A percentile compares a stretch with the other conserved stretches of the same genome.
These are phyloP conservation scores for Elegia similella DNA, from an alignment of 2,888 invertebrate genomes.

Conservation along the genomic window DNA sequence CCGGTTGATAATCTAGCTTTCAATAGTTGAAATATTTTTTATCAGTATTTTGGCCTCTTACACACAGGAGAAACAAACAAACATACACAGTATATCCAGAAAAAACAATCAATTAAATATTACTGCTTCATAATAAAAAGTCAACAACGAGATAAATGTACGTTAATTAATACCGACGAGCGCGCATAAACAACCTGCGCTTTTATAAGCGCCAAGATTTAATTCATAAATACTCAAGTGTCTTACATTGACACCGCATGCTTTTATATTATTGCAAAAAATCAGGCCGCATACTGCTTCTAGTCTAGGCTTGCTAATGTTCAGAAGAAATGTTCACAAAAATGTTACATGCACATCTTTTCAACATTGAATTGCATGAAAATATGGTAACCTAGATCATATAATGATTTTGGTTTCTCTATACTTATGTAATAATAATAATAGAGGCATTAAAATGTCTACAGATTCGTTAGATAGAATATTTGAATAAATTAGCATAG, in stretches of 20 bases:
- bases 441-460: not conserved
- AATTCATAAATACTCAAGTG: not conserved
- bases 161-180: too few relatives aligned
- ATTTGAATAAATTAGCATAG: not conserved
- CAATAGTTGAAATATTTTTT: too few relatives aligned
- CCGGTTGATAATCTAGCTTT: too few relatives aligned
- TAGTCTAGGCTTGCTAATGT: not conserved
- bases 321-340: not conserved
- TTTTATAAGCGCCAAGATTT: not conserved
- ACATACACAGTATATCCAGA: too few relatives aligned
- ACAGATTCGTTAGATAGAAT: not conserved
- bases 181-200: too few relatives aligned
- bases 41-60: too few relatives aligned
- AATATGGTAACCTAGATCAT: not conserved
- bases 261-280: constrained; percentile 1
- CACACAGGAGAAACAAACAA: too few relatives aligned
- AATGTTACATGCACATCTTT: not conserved
- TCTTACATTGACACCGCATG: not conserved
- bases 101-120: too few relatives aligned
- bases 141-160: too few relatives aligned
- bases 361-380: not conserved
- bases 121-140: too few relatives aligned
- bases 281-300: constrained; percentile 4
- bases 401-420: not conserved
- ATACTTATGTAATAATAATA: not conserved